A percentile compares a stretch with the other conserved stretches of the same genome.
Conservation (phyloP, 2,888 invertebrate genomes). For the Plusia festucae region DNA sequence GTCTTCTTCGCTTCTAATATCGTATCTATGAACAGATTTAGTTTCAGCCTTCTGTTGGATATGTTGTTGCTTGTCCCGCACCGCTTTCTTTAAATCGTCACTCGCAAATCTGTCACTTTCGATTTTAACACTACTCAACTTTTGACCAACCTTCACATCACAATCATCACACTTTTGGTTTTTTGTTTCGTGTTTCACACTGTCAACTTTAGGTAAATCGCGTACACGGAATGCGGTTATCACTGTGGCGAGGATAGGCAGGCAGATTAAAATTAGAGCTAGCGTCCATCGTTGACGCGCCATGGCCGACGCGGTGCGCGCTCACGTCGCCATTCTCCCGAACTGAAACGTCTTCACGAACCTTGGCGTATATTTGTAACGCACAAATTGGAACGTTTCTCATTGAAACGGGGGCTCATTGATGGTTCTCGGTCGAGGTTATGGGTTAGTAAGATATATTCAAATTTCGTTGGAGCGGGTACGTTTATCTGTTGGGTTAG, state of each 20-base stretch:
- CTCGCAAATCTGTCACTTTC: conserved; percentile 76
- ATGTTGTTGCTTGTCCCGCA: conserved; percentile 72
- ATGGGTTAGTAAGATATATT: conserved; percentile 69
- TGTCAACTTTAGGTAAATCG: conserved; percentile 80
- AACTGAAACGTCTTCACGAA: conserved; percentile 76
- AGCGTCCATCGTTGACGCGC: conserved; percentile 84
- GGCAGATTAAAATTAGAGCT: conserved; percentile 85
- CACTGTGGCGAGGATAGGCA: conserved; percentile 86
- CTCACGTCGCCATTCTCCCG: conserved; percentile 86
- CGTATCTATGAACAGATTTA: conserved; percentile 65
- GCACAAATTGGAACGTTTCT: conserved; percentile 62
- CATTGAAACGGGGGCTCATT: conserved; percentile 78
- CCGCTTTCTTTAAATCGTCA: conserved; percentile 74
- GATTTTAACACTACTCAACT: conserved; percentile 77
- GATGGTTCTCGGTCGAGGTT: conserved; percentile 74
- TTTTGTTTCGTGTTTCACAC: conserved; percentile 66
- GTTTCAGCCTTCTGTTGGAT: conserved; percentile 67
- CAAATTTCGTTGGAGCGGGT: conserved; percentile 77
- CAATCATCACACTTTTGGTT: conserved; percentile 80
- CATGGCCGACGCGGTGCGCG: conserved; percentile 81
- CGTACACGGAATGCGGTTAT: conserved; percentile 88
- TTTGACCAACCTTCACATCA: conserved; percentile 79
- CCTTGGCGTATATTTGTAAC: conserved; percentile 78
- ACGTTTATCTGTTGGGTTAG: conserved; percentile 88
- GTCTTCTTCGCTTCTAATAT: conserved; percentile 69